Conservation (phyloP, 1,140 invertebrate genomes). For the Colletes gigas region DNA sequence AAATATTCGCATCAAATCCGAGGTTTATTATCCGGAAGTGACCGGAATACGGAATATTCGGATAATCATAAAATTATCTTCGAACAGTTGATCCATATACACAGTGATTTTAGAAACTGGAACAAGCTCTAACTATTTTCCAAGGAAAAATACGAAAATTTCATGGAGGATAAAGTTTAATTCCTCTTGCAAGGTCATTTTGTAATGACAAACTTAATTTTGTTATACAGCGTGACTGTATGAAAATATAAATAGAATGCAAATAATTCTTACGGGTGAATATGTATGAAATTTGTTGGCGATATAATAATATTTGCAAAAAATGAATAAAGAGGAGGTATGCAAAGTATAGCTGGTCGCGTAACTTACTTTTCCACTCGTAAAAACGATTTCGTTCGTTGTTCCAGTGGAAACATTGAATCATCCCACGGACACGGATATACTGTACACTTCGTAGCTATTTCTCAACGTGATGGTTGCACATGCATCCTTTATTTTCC, state of each 20-base stretch:
- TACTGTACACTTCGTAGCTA: slow-evolving; percentile 15
- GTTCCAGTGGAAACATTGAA: slow-evolving; percentile 43
- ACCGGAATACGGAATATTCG: neutral
- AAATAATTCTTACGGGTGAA: too few species aligned
- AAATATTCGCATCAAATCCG: too few species aligned
- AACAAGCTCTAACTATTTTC: too few species aligned
- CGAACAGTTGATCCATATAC: too few species aligned
- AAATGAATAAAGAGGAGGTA: too few species aligned
- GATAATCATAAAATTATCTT: neutral
- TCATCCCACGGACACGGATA: slow-evolving; percentile 30
- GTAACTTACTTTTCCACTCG: slow-evolving; percentile 32
- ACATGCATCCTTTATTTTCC: slow-evolving; percentile 39
- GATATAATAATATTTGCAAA: neutral
- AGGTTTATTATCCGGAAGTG: neutral
- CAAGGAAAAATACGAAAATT: too few species aligned
- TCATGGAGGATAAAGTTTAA: too few species aligned
- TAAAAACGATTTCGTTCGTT: slow-evolving; percentile 31
- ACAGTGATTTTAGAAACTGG: too few species aligned
- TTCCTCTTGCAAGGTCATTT: too few species aligned
- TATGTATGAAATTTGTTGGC: neutral
- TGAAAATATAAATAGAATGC: too few species aligned
- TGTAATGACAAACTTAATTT: too few species aligned
- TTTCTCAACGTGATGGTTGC: slow-evolving; percentile 36
- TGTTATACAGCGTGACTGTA: too few species aligned
- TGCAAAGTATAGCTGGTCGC: neutral